phyloP scores from a whole-genome alignment of 2,888 invertebrate species.

The Punctoribates punctum region DNA sequence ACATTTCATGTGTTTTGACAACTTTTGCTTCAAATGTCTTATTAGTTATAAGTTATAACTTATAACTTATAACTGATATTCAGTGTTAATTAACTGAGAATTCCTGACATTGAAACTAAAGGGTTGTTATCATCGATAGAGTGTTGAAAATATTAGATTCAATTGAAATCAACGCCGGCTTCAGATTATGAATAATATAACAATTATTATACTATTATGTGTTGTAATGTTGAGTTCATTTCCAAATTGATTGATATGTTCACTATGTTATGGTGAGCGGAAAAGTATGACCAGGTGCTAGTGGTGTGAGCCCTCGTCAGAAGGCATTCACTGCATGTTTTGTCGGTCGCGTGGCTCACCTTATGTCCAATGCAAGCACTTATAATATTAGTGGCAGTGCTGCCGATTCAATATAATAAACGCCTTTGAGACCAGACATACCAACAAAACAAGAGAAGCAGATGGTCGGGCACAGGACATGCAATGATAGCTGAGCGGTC shows the following conservation, averaged over 20 bases:
- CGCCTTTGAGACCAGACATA: slow-evolving; percentile 37
- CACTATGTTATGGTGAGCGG: slow-evolving; percentile 32
- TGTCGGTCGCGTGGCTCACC: slow-evolving; percentile 37
- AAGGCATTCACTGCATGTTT: slow-evolving; percentile 31
- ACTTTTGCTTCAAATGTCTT: neutral
- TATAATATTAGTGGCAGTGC: neutral
- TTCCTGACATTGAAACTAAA: neutral
- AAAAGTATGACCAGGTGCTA: slow-evolving; percentile 37
- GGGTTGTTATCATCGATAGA: neutral
- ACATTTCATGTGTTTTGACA: neutral
- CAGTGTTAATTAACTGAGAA: neutral
- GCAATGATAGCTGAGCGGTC: neutral
- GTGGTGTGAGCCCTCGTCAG: slow-evolving; percentile 27
- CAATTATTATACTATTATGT: slow-evolving; percentile 33
- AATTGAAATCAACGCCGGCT: neutral
- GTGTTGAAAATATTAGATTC: neutral
- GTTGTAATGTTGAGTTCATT: slow-evolving; percentile 9
- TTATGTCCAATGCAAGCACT: slow-evolving; percentile 22
- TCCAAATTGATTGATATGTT: slow-evolving; percentile 20
- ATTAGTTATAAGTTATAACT: too few relatives aligned
- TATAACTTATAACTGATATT: too few relatives aligned
- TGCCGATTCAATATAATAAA: slow-evolving; percentile 30
- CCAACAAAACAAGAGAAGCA: slow-evolving; percentile 32
- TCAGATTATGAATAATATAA: neutral
- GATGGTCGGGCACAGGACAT: slow-evolving; percentile 16